Evolutionary conservation across 2,797 vertebrate genomes (phyloP).

Genomic region (Ceyx erithaca): DNA sequence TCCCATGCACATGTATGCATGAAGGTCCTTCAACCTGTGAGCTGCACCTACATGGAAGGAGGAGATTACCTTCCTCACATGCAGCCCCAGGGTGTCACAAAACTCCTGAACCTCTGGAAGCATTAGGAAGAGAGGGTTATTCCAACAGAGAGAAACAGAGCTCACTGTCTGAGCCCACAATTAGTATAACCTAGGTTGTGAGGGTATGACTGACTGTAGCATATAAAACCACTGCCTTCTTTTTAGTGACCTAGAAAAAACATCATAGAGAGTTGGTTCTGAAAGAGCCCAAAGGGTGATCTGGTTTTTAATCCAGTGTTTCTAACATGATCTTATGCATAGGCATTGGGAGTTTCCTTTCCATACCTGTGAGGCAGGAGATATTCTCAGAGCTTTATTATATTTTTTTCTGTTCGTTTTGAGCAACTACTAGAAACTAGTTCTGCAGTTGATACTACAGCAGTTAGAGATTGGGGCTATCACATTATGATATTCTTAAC

Average conservation of each 20-base stretch:
- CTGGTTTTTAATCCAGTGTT: neutral
- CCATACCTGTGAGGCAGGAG: neutral
- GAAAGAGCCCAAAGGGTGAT: neutral
- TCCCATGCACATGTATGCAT: fast-evolving
- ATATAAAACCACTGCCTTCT: neutral
- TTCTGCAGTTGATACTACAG: neutral
- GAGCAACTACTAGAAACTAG: neutral
- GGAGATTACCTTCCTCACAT: neutral
- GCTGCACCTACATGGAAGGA: neutral
- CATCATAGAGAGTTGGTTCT: neutral
- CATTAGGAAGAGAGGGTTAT: neutral
- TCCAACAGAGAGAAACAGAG: neutral
- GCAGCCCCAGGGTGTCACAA: neutral
- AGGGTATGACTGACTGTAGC: neutral
- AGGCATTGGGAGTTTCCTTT: neutral
- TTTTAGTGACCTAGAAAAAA: neutral
- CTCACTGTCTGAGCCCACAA: neutral
- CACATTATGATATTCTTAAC: neutral
- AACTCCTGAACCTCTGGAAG: neutral
- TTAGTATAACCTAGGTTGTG: fast-evolving
- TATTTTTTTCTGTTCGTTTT: neutral
- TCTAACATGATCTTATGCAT: neutral
- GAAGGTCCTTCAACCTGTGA: neutral
- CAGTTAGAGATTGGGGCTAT: neutral
- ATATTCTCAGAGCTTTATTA: neutral